A percentile compares a stretch with the other conserved stretches of the same genome.
Evolutionary conservation across 2,113 vertebrate genomes (phyloP).

Genomic region (Peucedramus taeniatus): DNA sequence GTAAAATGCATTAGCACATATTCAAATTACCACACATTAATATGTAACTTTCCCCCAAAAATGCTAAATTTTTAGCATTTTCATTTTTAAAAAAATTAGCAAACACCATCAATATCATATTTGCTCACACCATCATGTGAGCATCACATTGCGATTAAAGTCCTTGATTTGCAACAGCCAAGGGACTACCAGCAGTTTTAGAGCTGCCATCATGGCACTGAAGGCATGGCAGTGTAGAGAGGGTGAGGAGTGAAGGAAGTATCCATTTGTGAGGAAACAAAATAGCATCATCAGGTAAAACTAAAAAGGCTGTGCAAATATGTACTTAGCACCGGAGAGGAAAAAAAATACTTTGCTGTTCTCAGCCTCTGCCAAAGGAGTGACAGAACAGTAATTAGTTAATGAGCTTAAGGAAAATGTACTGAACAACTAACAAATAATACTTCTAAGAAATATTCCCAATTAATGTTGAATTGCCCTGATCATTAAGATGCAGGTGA

Average conservation of each 20-base stretch:
- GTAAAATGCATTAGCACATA: background rate
- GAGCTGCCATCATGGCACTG: background rate
- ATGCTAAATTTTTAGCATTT: background rate
- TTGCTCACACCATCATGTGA: conserved; percentile 9
- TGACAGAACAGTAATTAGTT: background rate
- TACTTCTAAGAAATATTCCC: background rate
- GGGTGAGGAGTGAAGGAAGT: background rate
- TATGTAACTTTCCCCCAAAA: background rate
- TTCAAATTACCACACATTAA: background rate
- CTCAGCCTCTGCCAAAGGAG: background rate
- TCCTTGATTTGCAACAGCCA: background rate
- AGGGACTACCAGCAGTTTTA: background rate
- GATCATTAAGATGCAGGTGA: background rate
- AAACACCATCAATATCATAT: conserved; percentile 4
- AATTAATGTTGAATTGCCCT: background rate
- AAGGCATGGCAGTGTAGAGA: background rate
- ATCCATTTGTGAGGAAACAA: background rate
- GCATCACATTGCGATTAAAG: conserved; percentile 9
- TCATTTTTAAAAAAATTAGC: background rate
- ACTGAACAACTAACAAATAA: background rate
- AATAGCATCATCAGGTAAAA: background rate
- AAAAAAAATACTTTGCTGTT: background rate
- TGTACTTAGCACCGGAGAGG: accelerated
- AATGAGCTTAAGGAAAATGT: background rate
- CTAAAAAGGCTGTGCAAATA: background rate